These are phyloP conservation scores for Helobdella robusta DNA, from an alignment of 2,888 invertebrate genomes.

Conservation along the genomic window DNA sequence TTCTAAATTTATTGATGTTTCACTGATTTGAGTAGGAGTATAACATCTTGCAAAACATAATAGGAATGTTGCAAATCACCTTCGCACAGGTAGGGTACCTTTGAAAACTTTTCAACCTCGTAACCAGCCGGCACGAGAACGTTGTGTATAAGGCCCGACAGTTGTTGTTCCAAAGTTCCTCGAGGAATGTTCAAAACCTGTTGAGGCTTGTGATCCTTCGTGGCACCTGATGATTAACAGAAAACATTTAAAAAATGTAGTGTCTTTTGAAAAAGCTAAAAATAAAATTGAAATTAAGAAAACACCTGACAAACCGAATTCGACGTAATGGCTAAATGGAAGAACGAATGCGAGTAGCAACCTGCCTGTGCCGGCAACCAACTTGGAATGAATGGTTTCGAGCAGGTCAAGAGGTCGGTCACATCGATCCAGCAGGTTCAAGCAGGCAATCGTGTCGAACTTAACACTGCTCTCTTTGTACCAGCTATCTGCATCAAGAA, in stretches of 20 bases:
- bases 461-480: conserved; percentile 40
- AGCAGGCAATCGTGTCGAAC: conserved; percentile 73
- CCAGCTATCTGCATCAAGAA: conserved; percentile 65
- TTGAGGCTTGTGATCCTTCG: conserved; percentile 49
- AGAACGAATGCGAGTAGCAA: conserved; percentile 76
- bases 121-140: conserved; percentile 64
- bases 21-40: conserved; percentile 59
- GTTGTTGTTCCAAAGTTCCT: conserved; percentile 59
- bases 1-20: neutral
- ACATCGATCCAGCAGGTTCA: conserved; percentile 89
- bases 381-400: conserved; percentile 61
- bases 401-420: conserved; percentile 71
- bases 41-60: conserved; percentile 80
- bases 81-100: conserved; percentile 90
- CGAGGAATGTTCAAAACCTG: conserved; percentile 47
- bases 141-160: conserved; percentile 59
- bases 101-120: conserved; percentile 70
- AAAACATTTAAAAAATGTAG: conserved; percentile 9
- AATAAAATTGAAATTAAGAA: neutral
- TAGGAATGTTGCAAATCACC: conserved; percentile 71
- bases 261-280: neutral
- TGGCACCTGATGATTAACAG: neutral
- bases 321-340: conserved; percentile 88
- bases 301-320: conserved; percentile 51
- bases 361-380: conserved; percentile 61